These are phyloP conservation scores for Prinia subflava DNA, from an alignment of 2,113 vertebrate species.

Conservation along the genomic window DNA sequence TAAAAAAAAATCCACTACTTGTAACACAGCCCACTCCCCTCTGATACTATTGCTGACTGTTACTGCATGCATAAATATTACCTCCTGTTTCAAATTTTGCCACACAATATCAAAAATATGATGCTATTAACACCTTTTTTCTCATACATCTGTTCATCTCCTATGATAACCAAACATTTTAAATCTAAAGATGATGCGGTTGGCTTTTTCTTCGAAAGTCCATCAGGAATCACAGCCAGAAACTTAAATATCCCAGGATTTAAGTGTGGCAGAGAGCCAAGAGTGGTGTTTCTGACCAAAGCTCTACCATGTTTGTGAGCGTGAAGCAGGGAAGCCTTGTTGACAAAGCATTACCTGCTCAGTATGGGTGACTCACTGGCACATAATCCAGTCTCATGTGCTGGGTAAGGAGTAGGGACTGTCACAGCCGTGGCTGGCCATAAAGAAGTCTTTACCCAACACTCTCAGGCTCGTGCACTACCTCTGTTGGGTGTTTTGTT, in stretches of 20 bases:
- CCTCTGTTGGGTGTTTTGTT: background rate
- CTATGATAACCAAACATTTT: background rate
- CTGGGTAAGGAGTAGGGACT: background rate
- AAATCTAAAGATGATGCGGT: background rate
- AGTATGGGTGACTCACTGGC: background rate
- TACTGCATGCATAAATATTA: background rate
- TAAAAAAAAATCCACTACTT: background rate
- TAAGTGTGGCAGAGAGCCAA: background rate
- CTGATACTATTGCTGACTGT: background rate
- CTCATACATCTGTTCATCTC: background rate
- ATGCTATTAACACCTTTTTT: background rate
- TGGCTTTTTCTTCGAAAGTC: background rate
- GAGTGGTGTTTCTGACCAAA: background rate
- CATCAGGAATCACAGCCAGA: background rate
- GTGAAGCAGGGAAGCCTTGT: background rate
- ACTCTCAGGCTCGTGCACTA: background rate
- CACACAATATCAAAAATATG: background rate
- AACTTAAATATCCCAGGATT: background rate
- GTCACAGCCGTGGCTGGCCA: background rate
- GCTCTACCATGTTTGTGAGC: accelerated
- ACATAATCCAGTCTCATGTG: accelerated
- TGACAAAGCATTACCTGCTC: background rate
- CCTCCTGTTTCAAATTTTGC: background rate
- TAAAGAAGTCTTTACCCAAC: background rate
- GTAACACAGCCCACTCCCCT: background rate